Percentiles rank a stretch among this genome's conserved stretches.
phyloP scores from a whole-genome alignment of 1,140 invertebrate genomes.

The Platorchestia sp. region DNA sequence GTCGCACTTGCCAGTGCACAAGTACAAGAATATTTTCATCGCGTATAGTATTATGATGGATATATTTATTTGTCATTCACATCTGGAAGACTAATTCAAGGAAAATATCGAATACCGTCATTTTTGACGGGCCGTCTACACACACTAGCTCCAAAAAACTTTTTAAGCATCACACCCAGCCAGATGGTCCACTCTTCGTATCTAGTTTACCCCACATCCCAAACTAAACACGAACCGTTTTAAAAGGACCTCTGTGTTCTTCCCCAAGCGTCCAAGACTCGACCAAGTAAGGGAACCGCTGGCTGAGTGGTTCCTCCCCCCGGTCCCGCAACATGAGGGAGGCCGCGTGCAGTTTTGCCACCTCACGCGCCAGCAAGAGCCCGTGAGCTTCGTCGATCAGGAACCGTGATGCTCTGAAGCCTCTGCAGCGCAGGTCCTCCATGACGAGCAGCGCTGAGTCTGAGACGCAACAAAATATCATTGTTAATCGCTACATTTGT shows the following conservation, averaged over 20 bases:
- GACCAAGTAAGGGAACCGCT: conserved; percentile 33
- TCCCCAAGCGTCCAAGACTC: conserved; percentile 14
- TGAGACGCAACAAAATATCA: too few relatives aligned
- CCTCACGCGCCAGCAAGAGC: conserved; percentile 55
- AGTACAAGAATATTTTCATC: too few relatives aligned
- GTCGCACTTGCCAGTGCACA: too few relatives aligned
- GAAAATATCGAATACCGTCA: too few relatives aligned
- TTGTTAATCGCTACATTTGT: too few relatives aligned
- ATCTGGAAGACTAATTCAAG: too few relatives aligned
- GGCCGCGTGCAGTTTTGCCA: conserved; percentile 61
- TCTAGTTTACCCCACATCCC: neutral
- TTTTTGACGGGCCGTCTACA: too few relatives aligned
- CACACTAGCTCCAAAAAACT: neutral
- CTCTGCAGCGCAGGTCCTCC: conserved; percentile 58
- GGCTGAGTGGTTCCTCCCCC: conserved; percentile 4
- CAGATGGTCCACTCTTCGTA: neutral
- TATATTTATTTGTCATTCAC: too few relatives aligned
- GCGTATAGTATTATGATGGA: too few relatives aligned
- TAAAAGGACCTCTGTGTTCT: conserved; percentile 15
- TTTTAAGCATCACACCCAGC: neutral
- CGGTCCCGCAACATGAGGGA: conserved; percentile 57
- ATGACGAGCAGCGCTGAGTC: conserved; percentile 46
- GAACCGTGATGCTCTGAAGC: conserved; percentile 57
- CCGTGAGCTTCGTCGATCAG: conserved; percentile 56
- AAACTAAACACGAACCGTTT: neutral